Conservation (phyloP, 2,888 invertebrate species). For the Melipona beecheii region DNA sequence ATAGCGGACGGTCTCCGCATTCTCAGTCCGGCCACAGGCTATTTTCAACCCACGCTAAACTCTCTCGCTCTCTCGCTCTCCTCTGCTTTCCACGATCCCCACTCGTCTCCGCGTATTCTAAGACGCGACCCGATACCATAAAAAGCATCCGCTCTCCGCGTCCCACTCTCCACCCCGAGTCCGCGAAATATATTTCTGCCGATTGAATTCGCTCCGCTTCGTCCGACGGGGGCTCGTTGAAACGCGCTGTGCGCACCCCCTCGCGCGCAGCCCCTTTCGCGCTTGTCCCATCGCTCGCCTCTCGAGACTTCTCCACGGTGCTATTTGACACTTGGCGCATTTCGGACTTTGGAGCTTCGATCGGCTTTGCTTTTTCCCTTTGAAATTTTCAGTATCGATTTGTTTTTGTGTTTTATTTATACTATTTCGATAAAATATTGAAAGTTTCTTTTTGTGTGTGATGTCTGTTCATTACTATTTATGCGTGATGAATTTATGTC, state of each 20-base stretch:
- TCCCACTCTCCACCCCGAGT: neutral
- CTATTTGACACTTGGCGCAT: too few relatives aligned
- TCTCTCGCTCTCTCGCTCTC: slow-evolving; percentile 47
- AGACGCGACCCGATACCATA: slow-evolving; percentile 62
- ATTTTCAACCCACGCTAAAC: slow-evolving; percentile 76
- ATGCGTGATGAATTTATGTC: too few relatives aligned
- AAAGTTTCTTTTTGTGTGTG: too few relatives aligned
- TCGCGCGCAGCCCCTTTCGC: neutral
- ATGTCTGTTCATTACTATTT: too few relatives aligned
- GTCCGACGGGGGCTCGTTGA: neutral
- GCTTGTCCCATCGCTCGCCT: neutral
- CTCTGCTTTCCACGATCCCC: slow-evolving; percentile 33
- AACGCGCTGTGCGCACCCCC: neutral
- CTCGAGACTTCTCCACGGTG: neutral
- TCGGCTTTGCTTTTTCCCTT: too few relatives aligned
- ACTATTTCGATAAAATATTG: too few relatives aligned
- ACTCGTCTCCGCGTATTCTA: slow-evolving; percentile 55
- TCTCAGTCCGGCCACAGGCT: slow-evolving; percentile 74
- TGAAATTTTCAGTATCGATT: too few relatives aligned
- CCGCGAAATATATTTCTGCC: slow-evolving; percentile 14
- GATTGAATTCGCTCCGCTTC: slow-evolving; percentile 26
- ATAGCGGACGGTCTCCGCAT: slow-evolving; percentile 78
- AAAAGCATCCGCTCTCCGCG: slow-evolving; percentile 48
- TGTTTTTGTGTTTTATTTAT: too few relatives aligned
- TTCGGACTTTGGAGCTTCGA: too few relatives aligned